Evolutionary conservation across 2,797 vertebrate genomes (phyloP).

Genomic region (Hirundo rustica): DNA sequence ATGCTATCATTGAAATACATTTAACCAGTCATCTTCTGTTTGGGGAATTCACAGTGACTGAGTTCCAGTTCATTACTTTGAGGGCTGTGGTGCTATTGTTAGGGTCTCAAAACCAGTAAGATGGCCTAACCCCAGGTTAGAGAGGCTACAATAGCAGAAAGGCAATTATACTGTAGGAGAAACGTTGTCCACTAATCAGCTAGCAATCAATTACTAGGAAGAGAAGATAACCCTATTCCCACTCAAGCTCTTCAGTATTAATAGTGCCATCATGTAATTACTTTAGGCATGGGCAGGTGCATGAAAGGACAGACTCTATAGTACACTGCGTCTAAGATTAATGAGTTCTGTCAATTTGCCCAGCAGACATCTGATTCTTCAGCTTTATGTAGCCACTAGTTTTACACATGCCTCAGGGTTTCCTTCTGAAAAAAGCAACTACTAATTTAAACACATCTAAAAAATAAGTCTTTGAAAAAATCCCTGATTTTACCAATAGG

Average conservation of each 20-base stretch:
- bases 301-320: slow-evolving; percentile 80
- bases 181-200: slow-evolving; percentile 84
- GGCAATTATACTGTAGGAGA: slow-evolving; percentile 81
- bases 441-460: slow-evolving; percentile 74
- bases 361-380: slow-evolving; percentile 82
- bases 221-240: slow-evolving; percentile 81
- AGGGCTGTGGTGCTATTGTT: slow-evolving; percentile 65
- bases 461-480: slow-evolving; percentile 9
- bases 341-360: slow-evolving; percentile 86
- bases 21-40: slow-evolving; percentile 73
- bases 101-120: slow-evolving; percentile 68
- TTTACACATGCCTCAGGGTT: slow-evolving; percentile 74
- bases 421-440: slow-evolving; percentile 44
- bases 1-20: slow-evolving; percentile 65
- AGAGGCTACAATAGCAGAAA: slow-evolving; percentile 77
- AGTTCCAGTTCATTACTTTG: slow-evolving; percentile 80
- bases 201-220: slow-evolving; percentile 84
- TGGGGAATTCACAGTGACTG: slow-evolving; percentile 63
- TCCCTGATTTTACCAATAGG: slow-evolving; percentile 51
- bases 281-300: slow-evolving; percentile 82
- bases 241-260: slow-evolving; percentile 80
- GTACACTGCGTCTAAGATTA: slow-evolving; percentile 81
- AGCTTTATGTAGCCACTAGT: slow-evolving; percentile 76
- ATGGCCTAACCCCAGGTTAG: slow-evolving; percentile 74
- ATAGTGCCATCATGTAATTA: slow-evolving; percentile 85